A percentile compares a stretch with the other conserved stretches of the same genome.
These are phyloP conservation scores for Cuniculus paca DNA, from an alignment of 2,797 vertebrate species.

Conservation along the genomic window DNA sequence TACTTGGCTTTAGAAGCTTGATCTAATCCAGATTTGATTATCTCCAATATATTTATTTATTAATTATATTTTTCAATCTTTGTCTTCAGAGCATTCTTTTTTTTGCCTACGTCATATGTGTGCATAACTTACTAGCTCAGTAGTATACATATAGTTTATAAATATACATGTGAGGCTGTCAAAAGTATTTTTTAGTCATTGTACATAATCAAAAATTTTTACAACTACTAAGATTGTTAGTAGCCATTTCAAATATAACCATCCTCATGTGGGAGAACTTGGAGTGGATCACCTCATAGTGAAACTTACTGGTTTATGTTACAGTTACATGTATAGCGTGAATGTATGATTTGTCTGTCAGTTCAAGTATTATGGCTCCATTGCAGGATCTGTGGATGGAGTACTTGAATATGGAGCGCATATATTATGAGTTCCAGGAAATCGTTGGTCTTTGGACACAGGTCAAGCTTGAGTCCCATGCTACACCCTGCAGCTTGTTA, in stretches of 20 bases:
- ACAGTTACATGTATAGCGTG: background rate
- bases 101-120: background rate
- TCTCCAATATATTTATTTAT: background rate
- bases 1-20: background rate
- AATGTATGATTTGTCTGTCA: background rate
- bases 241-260: background rate
- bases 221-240: background rate
- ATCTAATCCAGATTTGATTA: slow-evolving; percentile 27
- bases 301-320: slow-evolving; percentile 1
- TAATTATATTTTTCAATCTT: background rate
- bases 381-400: slow-evolving; percentile 96
- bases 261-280: slow-evolving; percentile 8
- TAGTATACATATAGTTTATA: background rate
- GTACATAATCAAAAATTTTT: background rate
- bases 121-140: background rate
- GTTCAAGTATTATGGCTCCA: slow-evolving; percentile 42
- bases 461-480: slow-evolving; percentile 91
- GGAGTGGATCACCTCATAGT: background rate
- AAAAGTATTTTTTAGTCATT: background rate
- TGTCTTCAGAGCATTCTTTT: background rate
- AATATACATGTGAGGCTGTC: background rate
- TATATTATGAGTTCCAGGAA: slow-evolving; percentile 94
- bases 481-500: slow-evolving; percentile 80
- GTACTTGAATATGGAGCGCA: slow-evolving; percentile 94
- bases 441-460: slow-evolving; percentile 93